phyloP scores from a whole-genome alignment of 2,888 invertebrate genomes.

The Lasioglossum villosulum region DNA sequence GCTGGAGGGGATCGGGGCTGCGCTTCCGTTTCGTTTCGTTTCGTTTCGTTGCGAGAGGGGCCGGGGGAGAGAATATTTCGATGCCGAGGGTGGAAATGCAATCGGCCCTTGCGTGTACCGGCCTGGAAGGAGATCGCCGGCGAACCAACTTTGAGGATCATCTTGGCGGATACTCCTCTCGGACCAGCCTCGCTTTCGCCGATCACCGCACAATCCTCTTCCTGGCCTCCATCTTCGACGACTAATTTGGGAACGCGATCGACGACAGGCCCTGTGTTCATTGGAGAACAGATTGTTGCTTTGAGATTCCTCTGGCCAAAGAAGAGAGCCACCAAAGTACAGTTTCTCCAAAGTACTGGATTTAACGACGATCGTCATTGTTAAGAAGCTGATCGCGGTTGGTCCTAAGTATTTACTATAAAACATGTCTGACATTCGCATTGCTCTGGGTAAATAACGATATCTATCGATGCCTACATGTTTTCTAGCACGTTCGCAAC shows the following conservation, averaged over 20 bases:
- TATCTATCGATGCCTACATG: too few relatives aligned
- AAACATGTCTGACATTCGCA: background rate
- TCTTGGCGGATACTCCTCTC: constrained; percentile 25
- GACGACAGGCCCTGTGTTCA: background rate
- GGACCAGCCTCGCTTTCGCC: background rate
- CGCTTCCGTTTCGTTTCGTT: constrained; percentile 45
- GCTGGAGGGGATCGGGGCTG: constrained; percentile 30
- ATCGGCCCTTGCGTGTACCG: constrained; percentile 46
- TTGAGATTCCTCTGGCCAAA: background rate
- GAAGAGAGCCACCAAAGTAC: background rate
- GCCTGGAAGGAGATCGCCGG: constrained; percentile 16
- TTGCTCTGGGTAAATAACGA: too few relatives aligned
- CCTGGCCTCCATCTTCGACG: too few relatives aligned
- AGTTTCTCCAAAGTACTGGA: background rate
- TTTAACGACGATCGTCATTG: background rate
- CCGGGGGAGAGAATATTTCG: constrained; percentile 57
- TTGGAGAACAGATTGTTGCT: background rate
- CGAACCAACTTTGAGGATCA: constrained; percentile 16
- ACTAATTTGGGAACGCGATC: background rate
- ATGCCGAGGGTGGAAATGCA: constrained; percentile 64
- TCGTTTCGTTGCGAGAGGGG: constrained; percentile 52
- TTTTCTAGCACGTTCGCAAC: too few relatives aligned
- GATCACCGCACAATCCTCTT: background rate
- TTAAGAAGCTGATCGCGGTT: background rate
- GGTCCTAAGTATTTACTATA: background rate